A percentile compares a stretch with the other conserved stretches of the same genome.
These are phyloP conservation scores for Schlechtendalia chinensis DNA, from an alignment of 1,140 invertebrate genomes.

Conservation along the genomic window DNA sequence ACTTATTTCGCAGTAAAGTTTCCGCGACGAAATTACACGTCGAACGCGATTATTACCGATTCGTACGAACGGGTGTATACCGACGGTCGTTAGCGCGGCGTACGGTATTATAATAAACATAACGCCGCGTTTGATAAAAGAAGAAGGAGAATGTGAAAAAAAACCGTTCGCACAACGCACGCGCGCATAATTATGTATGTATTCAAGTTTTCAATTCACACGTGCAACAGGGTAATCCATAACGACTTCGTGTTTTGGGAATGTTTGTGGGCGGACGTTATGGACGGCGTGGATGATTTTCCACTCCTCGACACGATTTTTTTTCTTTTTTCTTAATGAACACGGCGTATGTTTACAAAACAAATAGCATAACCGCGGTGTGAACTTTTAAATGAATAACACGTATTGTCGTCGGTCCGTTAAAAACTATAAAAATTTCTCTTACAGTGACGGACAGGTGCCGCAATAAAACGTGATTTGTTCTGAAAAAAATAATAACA, in stretches of 20 bases:
- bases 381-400: not conserved
- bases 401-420: too few species aligned
- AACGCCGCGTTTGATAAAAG: not conserved
- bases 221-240: not conserved
- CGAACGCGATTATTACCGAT: not conserved
- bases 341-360: not conserved
- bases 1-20: conserved; percentile 10
- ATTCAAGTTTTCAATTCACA: not conserved
- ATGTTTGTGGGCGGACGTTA: not conserved
- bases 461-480: too few species aligned
- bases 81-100: not conserved
- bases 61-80: not conserved
- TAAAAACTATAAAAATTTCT: too few species aligned
- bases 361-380: not conserved
- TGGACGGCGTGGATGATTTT: not conserved
- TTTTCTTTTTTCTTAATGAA: not conserved
- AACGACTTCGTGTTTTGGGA: not conserved
- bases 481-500: too few species aligned
- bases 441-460: too few species aligned
- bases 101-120: not conserved
- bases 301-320: not conserved
- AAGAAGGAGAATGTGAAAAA: too few species aligned
- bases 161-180: not conserved
- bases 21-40: not conserved
- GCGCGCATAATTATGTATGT: not conserved